Evolutionary conservation across 2,113 vertebrate species (phyloP), one percentile per base, ranked within the genome.

Genomic region (Cranoglanis bouderius): DNA sequence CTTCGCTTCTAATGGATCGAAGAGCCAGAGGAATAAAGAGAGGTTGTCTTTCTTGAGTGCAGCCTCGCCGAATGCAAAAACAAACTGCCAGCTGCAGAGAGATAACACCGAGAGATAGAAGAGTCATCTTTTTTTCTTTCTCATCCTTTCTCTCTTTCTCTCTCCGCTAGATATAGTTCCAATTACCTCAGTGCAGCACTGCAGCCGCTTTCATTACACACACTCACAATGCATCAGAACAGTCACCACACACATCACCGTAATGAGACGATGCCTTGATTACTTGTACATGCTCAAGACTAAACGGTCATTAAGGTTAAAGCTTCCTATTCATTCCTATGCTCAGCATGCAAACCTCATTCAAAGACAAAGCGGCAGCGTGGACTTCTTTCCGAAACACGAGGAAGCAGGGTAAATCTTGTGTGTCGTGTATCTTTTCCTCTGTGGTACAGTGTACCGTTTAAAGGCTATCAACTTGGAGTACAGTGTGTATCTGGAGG

Each of bases 361-460:
- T 51, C 85, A 3, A 32, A 38, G 51, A 29, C 43, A 24, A 84
- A 90, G 74, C 83, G 91, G 94, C 93, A 94, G 93, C 91, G 94
- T 96, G 95, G 95, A 95, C 88, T 92, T 92, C 82, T 89, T 89
- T 86, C 87, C 81, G 90, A 89, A 93, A 91, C 57, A 78, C 90
- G 85, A 88, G 61, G 89, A 92, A 90, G 26, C 89, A 90, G 81
- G 59, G 21, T 61, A 35, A 94, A 89, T 89, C 84, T 29, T 87
- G 86, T 92, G 77, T 85, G 85, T 94, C 91, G 92, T 91, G 87
- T 93, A 51, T 91, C 90, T 91, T 89, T 35, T 85, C 63, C 49
- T 81, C 72, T 92, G 86, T 93, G 91, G 89, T 92, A 84, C 84
- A 92, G 63, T 86, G 80, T 82, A 89, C 88, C 92, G 88, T 91